Evolutionary conservation across 37 sponge, comb jelly and placozoan genomes (phyloP).

Genomic region (Bolinopsis microptera): DNA sequence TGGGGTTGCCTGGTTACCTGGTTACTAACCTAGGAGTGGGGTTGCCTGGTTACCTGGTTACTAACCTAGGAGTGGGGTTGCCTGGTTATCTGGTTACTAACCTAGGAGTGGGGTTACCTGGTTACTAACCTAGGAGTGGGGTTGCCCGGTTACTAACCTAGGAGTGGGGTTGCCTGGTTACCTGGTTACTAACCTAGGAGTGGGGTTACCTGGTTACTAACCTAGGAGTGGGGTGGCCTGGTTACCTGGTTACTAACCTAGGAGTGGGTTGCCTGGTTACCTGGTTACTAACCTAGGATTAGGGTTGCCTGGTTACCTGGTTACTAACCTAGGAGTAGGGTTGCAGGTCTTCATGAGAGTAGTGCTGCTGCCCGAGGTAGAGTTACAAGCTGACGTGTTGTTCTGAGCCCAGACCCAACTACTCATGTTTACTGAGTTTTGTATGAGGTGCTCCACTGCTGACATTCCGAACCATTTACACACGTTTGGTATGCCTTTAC

Average conservation of each 20-base stretch:
- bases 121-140: neutral
- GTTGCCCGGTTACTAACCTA: neutral
- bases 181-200: neutral
- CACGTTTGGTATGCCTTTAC: conserved; percentile 1
- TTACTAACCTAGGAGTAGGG: neutral
- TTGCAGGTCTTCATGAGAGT: neutral
- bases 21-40: neutral
- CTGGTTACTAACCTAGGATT: neutral
- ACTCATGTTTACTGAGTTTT: conserved; percentile 1
- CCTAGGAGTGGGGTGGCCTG: neutral
- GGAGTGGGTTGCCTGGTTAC: neutral
- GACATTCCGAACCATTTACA: conserved; percentile 21
- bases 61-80: neutral
- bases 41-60: neutral
- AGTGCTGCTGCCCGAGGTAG: neutral
- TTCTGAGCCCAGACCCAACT: conserved; percentile 18
- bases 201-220: neutral
- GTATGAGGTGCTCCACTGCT: conserved; percentile 50
- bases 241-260: neutral
- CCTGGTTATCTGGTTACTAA: neutral
- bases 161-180: neutral
- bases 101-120: neutral
- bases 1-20: neutral
- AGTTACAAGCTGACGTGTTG: neutral
- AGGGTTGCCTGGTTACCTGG: neutral